These are phyloP conservation scores for Meloidogyne floridensis DNA, from an alignment of 1,140 invertebrate genomes.

Conservation along the genomic window DNA sequence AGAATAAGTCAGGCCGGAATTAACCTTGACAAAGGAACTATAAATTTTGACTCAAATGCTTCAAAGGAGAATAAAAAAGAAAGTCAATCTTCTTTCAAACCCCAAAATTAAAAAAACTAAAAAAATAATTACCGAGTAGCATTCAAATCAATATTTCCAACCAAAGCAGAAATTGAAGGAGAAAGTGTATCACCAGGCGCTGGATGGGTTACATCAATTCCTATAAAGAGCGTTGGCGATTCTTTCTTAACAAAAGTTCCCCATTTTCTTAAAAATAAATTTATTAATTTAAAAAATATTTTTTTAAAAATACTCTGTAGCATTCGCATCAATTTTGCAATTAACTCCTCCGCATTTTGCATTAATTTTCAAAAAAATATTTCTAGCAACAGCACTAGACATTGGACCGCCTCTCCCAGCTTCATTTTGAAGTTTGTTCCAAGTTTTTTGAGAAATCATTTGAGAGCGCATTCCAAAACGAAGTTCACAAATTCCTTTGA, in stretches of 20 bases:
- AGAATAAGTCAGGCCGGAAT: no score
- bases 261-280: constrained; percentile 26
- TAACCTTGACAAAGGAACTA: no score
- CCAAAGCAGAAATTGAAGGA: constrained; percentile 80
- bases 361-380: constrained; percentile 33
- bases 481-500: constrained; percentile 29
- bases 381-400: constrained; percentile 24
- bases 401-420: neutral
- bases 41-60: no score
- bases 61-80: no score
- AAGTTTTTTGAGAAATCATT: constrained; percentile 25
- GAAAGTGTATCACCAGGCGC: constrained; percentile 69
- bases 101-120: neutral
- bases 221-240: constrained; percentile 74
- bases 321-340: constrained; percentile 23
- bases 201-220: constrained; percentile 73
- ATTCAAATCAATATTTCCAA: constrained; percentile 44
- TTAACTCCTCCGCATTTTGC: constrained; percentile 36
- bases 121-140: constrained; percentile 29
- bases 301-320: neutral
- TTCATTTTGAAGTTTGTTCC: constrained; percentile 17
- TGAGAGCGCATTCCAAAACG: constrained; percentile 25
- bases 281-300: constrained; percentile 11
- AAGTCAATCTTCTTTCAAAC: no score
- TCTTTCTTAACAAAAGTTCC: constrained; percentile 32